Evolutionary conservation across 1,140 invertebrate species (phyloP).

Genomic region (Prorops nasuta): DNA sequence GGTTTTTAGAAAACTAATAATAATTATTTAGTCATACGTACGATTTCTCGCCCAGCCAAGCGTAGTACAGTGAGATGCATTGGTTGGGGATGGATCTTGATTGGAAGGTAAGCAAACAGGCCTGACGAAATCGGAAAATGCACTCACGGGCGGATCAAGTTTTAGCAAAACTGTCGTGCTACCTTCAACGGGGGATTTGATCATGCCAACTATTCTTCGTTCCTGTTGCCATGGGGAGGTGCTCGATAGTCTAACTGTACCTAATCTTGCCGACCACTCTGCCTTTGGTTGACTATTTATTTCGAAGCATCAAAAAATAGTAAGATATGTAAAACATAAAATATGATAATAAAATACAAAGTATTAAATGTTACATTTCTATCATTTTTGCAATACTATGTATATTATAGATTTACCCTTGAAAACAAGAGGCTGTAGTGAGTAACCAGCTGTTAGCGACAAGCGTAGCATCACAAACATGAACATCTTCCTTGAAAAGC

Average conservation of each 20-base stretch:
- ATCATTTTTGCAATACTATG: neutral
- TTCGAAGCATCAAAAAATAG: slow-evolving; percentile 12
- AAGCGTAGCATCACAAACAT: slow-evolving; percentile 85
- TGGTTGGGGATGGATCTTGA: slow-evolving; percentile 34
- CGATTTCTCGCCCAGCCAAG: slow-evolving; percentile 80
- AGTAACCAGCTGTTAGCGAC: slow-evolving; percentile 78
- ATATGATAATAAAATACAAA: slow-evolving; percentile 4
- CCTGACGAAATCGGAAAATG: slow-evolving; percentile 76
- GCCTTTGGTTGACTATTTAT: slow-evolving; percentile 75
- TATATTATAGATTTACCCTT: slow-evolving; percentile 60
- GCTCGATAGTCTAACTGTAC: slow-evolving; percentile 72
- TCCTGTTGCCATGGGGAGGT: slow-evolving; percentile 86
- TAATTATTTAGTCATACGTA: slow-evolving; percentile 30
- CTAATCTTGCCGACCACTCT: slow-evolving; percentile 79
- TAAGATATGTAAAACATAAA: neutral
- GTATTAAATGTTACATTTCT: neutral
- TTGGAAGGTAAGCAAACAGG: slow-evolving; percentile 72
- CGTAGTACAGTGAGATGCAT: slow-evolving; percentile 68
- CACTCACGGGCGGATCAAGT: slow-evolving; percentile 70
- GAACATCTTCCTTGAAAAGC: slow-evolving; percentile 77
- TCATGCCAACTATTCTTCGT: slow-evolving; percentile 80
- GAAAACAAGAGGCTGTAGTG: slow-evolving; percentile 86
- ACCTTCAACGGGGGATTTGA: slow-evolving; percentile 85
- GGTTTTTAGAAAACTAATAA: neutral
- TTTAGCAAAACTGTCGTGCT: slow-evolving; percentile 80